These are phyloP conservation scores for Coluber constrictor DNA, from an alignment of 2,797 vertebrate species.

Conservation along the genomic window DNA sequence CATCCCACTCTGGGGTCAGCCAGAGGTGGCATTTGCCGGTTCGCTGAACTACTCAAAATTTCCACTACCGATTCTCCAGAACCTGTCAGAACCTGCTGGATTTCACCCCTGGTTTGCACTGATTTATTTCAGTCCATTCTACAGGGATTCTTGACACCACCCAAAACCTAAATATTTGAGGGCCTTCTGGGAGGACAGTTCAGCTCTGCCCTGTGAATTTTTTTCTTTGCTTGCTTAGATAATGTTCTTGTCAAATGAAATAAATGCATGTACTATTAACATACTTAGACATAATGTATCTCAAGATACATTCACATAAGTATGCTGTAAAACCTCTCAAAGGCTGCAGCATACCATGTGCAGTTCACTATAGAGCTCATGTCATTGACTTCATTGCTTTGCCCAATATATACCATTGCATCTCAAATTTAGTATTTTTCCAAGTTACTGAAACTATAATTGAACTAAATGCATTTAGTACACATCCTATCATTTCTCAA, in stretches of 20 bases:
- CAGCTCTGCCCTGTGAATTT: not conserved
- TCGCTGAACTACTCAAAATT: too few species aligned
- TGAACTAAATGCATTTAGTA: not conserved
- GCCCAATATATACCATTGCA: not conserved
- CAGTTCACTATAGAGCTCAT: not conserved
- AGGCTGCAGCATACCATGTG: not conserved
- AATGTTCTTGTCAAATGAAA: not conserved
- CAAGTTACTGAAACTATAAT: not conserved
- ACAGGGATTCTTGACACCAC: not conserved
- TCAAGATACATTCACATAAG: not conserved
- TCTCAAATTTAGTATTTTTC: not conserved
- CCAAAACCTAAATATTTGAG: not conserved
- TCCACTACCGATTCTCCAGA: too few species aligned
- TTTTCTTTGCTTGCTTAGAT: not conserved
- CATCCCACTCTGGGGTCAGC: too few species aligned
- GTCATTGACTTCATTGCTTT: not conserved
- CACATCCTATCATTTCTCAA: not conserved
- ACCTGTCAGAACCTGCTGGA: too few species aligned
- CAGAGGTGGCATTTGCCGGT: too few species aligned
- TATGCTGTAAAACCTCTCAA: not conserved
- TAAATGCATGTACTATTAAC: not conserved
- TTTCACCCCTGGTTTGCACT: not conserved
- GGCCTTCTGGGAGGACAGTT: not conserved
- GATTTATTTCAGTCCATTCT: not conserved
- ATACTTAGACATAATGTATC: not conserved